Evolutionary conservation across 2,113 vertebrate species (phyloP).

Genomic region (Rhea pennata): DNA sequence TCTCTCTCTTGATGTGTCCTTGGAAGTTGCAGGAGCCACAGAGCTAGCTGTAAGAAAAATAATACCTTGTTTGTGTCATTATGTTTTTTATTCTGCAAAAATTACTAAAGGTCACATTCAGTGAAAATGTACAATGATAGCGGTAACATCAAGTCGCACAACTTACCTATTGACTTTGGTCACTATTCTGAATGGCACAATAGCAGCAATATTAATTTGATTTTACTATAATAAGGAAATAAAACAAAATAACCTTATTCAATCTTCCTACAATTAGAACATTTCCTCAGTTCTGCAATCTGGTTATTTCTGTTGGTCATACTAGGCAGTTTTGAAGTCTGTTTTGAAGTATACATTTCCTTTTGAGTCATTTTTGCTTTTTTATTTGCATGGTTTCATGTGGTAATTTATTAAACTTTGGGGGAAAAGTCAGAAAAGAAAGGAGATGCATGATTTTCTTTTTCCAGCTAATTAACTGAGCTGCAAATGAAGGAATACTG

Average conservation of each 20-base stretch:
- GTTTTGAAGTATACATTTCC: background rate
- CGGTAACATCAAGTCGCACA: background rate
- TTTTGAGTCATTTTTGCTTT: background rate
- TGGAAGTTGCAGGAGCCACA: background rate
- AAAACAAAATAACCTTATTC: background rate
- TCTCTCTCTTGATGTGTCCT: background rate
- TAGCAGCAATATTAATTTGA: background rate
- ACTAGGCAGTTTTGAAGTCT: background rate
- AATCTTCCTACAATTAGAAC: background rate
- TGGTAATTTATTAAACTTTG: background rate
- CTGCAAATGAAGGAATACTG: background rate
- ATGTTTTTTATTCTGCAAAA: background rate
- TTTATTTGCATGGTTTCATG: background rate
- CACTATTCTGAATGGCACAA: background rate
- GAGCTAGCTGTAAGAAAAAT: background rate
- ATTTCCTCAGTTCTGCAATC: background rate
- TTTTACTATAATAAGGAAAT: background rate
- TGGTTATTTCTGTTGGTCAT: background rate
- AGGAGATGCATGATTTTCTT: background rate
- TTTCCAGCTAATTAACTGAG: background rate
- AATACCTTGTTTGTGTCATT: rapidly evolving
- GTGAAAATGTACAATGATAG: background rate
- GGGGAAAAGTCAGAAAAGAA: background rate
- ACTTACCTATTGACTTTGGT: background rate
- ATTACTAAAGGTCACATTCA: background rate